These are phyloP conservation scores for Acipenser ruthenus DNA, from an alignment of 2,797 vertebrate genomes.

Conservation along the genomic window DNA sequence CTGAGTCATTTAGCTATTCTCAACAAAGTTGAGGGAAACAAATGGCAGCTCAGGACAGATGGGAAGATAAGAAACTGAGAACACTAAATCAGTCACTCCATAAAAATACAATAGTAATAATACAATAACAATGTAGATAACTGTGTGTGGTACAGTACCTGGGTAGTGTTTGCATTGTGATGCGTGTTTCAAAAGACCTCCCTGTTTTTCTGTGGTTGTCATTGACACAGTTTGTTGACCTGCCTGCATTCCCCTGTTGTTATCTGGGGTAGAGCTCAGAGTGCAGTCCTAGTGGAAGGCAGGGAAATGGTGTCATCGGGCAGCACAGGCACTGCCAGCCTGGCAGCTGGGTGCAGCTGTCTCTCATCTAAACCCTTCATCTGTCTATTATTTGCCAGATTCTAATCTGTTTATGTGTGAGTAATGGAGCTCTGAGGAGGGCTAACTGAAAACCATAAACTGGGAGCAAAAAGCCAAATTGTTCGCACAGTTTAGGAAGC, in stretches of 20 bases:
- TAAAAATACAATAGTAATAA: neutral
- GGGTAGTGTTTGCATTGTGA: no score
- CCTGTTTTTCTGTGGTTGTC: conserved; percentile 7
- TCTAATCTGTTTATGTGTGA: conserved; percentile 58
- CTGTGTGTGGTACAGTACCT: no score
- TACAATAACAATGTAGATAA: neutral
- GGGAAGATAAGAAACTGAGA: conserved; percentile 1
- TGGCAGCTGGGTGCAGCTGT: conserved; percentile 34
- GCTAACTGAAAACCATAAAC: conserved; percentile 41
- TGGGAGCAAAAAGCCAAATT: conserved; percentile 32
- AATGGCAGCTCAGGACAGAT: conserved; percentile 5
- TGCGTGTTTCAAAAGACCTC: no score
- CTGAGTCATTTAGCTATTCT: conserved; percentile 9
- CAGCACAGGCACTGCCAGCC: conserved; percentile 43
- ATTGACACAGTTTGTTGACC: conserved; percentile 23
- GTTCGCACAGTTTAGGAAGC: conserved; percentile 44
- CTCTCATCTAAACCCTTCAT: conserved; percentile 46
- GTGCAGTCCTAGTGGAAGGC: conserved; percentile 15
- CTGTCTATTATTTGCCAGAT: conserved; percentile 33
- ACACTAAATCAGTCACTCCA: conserved; percentile 1
- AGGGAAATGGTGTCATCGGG: conserved; percentile 34
- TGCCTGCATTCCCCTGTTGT: neutral
- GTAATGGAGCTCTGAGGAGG: conserved; percentile 51
- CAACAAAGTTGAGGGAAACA: neutral
- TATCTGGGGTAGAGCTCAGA: conserved; percentile 5